Evolutionary conservation across 2,797 vertebrate species (phyloP).

Genomic region (Onychomys torridus): DNA sequence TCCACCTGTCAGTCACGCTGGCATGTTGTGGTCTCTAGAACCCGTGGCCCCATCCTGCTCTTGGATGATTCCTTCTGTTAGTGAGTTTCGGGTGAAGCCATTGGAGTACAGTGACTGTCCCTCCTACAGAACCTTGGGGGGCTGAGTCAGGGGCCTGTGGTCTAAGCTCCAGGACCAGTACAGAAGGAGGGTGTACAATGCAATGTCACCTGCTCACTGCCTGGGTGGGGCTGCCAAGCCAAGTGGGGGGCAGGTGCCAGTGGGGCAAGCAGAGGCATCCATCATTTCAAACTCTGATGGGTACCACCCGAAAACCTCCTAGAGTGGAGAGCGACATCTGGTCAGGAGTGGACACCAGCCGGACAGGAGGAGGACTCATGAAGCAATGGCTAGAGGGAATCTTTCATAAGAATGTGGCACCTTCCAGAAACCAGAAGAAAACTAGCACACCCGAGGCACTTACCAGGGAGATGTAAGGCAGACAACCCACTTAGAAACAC

Average conservation of each 20-base stretch:
- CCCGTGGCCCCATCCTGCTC: background rate
- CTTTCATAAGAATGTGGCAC: background rate
- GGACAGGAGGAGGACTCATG: background rate
- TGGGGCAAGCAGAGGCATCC: background rate
- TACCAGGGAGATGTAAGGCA: background rate
- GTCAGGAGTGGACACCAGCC: background rate
- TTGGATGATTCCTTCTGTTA: background rate
- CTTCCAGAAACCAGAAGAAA: background rate
- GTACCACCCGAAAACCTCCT: background rate
- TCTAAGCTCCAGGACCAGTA: background rate
- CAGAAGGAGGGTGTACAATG: background rate
- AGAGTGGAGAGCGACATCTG: background rate
- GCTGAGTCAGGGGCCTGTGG: background rate
- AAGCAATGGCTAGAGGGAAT: background rate
- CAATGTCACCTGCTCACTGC: background rate
- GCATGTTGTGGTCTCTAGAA: background rate
- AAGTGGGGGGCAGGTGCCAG: background rate
- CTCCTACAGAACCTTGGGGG: background rate
- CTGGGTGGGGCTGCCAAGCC: background rate
- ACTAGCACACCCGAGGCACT: background rate
- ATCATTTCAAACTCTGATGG: background rate
- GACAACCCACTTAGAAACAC: slow-evolving; percentile 19
- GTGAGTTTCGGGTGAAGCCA: background rate
- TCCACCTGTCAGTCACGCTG: background rate
- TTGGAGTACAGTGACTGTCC: background rate